Conservation (phyloP, 2,797 vertebrate genomes). For the Mus minutoides region DNA sequence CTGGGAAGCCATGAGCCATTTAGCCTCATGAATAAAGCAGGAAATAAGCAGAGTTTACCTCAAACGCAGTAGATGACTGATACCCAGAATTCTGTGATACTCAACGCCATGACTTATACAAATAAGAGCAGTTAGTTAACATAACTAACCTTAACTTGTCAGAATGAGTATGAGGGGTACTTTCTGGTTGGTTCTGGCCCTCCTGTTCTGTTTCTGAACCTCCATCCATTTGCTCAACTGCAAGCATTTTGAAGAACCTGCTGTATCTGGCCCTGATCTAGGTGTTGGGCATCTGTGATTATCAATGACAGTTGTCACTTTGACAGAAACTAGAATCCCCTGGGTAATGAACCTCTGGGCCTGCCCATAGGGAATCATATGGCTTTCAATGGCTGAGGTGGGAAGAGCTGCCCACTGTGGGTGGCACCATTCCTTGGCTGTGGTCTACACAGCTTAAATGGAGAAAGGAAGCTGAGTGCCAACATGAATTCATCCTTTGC, state of each 20-base stretch:
- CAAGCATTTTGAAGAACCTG: background rate
- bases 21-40: background rate
- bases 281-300: background rate
- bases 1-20: background rate
- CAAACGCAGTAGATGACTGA: background rate
- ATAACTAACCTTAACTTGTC: background rate
- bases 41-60: background rate
- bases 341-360: background rate
- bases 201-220: background rate
- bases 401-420: background rate
- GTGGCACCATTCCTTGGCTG: background rate
- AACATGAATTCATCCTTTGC: background rate
- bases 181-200: background rate
- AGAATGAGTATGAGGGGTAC: background rate
- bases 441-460: background rate
- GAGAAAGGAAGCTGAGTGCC: background rate
- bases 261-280: background rate
- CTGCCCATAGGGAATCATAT: no score
- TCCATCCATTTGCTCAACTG: background rate
- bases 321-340: background rate
- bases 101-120: background rate
- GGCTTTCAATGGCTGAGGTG: background rate
- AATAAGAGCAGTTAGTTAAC: background rate
- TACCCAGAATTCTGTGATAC: background rate
- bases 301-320: background rate